Conservation (phyloP, 2,113 vertebrate species). For the Ceyx margarethae region DNA sequence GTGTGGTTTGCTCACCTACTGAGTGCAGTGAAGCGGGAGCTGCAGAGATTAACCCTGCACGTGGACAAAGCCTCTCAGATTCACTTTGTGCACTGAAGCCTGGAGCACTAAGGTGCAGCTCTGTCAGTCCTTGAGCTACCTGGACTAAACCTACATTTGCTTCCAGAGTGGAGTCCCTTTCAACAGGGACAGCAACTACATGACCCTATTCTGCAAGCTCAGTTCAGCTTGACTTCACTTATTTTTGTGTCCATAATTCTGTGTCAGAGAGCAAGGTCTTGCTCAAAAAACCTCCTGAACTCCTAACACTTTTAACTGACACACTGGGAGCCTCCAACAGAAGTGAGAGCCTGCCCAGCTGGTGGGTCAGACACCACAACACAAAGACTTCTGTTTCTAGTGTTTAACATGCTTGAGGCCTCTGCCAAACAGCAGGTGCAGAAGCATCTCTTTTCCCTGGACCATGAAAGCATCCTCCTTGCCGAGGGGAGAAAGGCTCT, state of each 20-base stretch:
- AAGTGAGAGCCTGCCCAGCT: neutral
- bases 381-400: neutral
- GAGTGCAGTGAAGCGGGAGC: neutral
- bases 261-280: neutral
- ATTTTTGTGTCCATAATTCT: neutral
- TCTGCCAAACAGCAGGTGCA: neutral
- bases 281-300: neutral
- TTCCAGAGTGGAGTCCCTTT: neutral
- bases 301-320: neutral
- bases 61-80: neutral
- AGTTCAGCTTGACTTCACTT: neutral
- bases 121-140: neutral
- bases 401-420: neutral
- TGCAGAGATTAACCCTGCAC: neutral
- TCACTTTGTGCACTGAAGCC: neutral
- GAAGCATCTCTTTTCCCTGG: neutral
- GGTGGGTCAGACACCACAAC: accelerated
- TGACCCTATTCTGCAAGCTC: neutral
- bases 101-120: neutral
- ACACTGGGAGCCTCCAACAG: neutral
- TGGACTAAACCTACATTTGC: neutral
- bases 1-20: neutral
- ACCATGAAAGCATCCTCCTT: neutral
- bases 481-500: neutral
- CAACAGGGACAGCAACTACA: accelerated